Evolutionary conservation across 1,140 invertebrate genomes (phyloP), one percentile per base, ranked within the genome.

Genomic region (Heliothis subflexa): DNA sequence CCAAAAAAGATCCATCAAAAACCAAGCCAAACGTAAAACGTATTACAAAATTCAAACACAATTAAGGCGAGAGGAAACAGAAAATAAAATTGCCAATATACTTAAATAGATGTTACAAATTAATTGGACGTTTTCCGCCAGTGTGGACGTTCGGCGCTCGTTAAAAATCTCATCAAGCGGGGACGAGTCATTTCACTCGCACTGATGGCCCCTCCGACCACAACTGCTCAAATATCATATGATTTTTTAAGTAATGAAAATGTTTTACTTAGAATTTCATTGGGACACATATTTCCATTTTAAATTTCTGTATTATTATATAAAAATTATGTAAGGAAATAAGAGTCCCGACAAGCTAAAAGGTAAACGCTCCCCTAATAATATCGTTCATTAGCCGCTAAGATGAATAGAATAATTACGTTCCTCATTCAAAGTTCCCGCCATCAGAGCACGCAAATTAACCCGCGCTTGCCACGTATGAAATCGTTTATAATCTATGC

Each of bases 91-190:
- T 74, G 71, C 40, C 71, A 74, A 74, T 57, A 74, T 74, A n/a
- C n/a, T n/a, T n/a, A 74, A 74, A 59, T 74, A 74, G 71, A 74
- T 74, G 71, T 73, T 80, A 76, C 75, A 81, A 80, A 82, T 82
- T 79, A 79, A 80, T 76, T 81, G 79, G 77, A 81, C 64, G 79
- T 83, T 83, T 81, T 79, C 79, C 81, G 52, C 50, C 57, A 81
- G 75, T 80, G 54, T 81, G 72, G 59, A 21, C 75, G 68, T 57
- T 84, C 80, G 66, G 68, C 74, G 70, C 85, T 86, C 83, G 85
- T 86, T 86, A 86, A 86, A 86, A 86, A 84, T 79, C 81, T 81
- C 85, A 86, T 86, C 85, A 86, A 64, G 21, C 40, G 49, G 78
- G 75, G 81, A 74, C 55, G 55, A 49, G 55, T 50, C 54, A 74